Evolutionary conservation across 2,888 invertebrate species (phyloP), one percentile per base, ranked within the genome.

Genomic region (Pterobdella sp.): DNA sequence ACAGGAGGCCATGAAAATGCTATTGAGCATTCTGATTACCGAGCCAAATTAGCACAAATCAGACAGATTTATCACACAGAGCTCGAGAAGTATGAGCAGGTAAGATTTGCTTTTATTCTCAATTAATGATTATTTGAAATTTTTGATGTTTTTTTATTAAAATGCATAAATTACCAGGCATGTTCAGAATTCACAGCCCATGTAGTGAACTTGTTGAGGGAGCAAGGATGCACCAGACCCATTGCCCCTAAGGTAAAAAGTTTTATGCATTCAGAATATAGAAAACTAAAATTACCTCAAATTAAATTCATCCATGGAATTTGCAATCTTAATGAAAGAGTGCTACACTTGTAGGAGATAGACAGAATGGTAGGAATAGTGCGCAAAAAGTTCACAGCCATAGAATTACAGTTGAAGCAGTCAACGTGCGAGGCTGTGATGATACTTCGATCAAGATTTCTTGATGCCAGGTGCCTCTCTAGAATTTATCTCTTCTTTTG

Each of bases 141-240:
- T 10, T 64, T 18, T 29, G 31, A 10, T 29, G 29, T n/a, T 10
- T 29, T 14, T 64, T 64, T 64, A 18, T n/a, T 64, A n/a, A 35
- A 2, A 18, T 29, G 31, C 14, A 22, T 31, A 31, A n/a, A 29
- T 1, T 10, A 72, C 4, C 84, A 90, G 88, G 97, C 97, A 26
- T 98, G 98, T 87, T 94, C 94, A 85, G 97, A 99, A 87, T 98
- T 98, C 86, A 98, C 98, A 75, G 96, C 96, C 22, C 98, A 99
- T 86, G 98, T 98, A 78, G 93, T 96, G 91, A 97, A 97, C 85
- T 87, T 97, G 79, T 87, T 97, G 77, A 87, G 95, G 73, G 94
- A 97, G 85, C 95, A 97, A 87, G 93, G 93, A 81, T 91, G 95
- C 81, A 97, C 96, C 79, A 88, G 97, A 79, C 97, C 97, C 72